phyloP scores from a whole-genome alignment of 2,797 vertebrate species.

The Alcedo quadribrachys region DNA sequence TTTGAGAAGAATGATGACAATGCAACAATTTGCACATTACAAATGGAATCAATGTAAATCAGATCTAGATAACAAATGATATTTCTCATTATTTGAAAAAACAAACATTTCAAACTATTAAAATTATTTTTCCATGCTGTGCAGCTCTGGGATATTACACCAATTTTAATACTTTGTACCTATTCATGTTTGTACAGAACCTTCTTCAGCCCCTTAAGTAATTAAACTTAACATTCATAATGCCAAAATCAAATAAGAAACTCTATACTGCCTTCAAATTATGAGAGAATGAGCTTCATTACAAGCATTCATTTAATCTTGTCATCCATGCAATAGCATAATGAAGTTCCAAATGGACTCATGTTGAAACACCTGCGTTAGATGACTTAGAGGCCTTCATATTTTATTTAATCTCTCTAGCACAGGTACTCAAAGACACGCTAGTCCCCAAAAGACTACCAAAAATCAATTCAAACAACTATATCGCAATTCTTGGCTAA shows the following conservation, averaged over 20 bases:
- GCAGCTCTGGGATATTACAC: neutral
- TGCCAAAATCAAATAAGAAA: neutral
- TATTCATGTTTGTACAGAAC: neutral
- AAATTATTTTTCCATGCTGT: neutral
- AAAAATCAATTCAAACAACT: neutral
- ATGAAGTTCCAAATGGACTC: neutral
- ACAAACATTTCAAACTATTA: neutral
- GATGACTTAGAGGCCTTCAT: fast-evolving
- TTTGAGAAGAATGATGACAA: neutral
- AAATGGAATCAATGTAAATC: neutral
- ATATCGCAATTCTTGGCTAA: neutral
- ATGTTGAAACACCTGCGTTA: neutral
- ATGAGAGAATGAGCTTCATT: neutral
- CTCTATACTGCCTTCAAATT: neutral
- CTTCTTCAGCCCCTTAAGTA: neutral
- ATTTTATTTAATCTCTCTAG: neutral
- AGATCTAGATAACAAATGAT: neutral
- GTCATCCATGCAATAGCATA: neutral
- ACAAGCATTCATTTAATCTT: neutral
- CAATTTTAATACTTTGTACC: neutral
- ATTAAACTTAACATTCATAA: neutral
- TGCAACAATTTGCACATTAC: neutral
- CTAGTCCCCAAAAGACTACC: neutral
- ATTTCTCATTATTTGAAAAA: neutral
- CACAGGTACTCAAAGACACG: neutral